These are phyloP conservation scores for Drosophila kikkawai DNA, from an alignment of 1,140 invertebrate species.

Conservation along the genomic window DNA sequence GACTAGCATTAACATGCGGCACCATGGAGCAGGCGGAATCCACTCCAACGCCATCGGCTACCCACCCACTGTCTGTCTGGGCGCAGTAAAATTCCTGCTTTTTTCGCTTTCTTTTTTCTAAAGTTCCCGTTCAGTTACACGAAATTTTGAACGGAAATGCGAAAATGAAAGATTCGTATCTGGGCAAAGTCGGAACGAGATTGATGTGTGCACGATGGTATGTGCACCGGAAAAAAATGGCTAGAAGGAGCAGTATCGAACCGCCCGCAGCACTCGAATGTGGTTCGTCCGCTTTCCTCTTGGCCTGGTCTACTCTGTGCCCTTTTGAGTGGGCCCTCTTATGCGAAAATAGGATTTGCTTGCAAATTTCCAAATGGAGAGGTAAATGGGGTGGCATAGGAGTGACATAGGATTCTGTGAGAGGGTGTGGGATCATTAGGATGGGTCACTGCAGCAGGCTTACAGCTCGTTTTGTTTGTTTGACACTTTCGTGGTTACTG, in stretches of 20 bases:
- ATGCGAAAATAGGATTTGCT: slow-evolving; percentile 77
- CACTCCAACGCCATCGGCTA: slow-evolving; percentile 9
- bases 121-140: slow-evolving; percentile 76
- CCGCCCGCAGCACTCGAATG: slow-evolving; percentile 70
- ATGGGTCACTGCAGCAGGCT: slow-evolving; percentile 10
- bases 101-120: slow-evolving; percentile 41
- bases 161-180: slow-evolving; percentile 83
- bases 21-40: slow-evolving; percentile 43
- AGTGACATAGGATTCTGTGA: background rate
- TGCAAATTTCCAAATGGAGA: slow-evolving; percentile 60
- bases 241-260: slow-evolving; percentile 57
- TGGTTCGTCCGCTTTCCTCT: slow-evolving; percentile 32
- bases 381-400: background rate
- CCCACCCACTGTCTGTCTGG: slow-evolving; percentile 46
- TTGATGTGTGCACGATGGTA: slow-evolving; percentile 67
- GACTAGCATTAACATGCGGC: slow-evolving; percentile 59
- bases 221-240: slow-evolving; percentile 30
- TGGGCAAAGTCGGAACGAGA: slow-evolving; percentile 66
- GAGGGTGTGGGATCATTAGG: background rate
- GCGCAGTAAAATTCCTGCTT: slow-evolving; percentile 39
- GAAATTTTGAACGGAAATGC: slow-evolving; percentile 78
- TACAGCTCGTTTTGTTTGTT: slow-evolving; percentile 69
- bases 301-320: slow-evolving; percentile 15
- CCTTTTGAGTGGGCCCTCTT: slow-evolving; percentile 48
- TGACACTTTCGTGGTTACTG: slow-evolving; percentile 77